Conservation (phyloP, 30 jellyfish, hydroid and myxozoan genomes). For the Hydractinia symbiolongicarpus region DNA sequence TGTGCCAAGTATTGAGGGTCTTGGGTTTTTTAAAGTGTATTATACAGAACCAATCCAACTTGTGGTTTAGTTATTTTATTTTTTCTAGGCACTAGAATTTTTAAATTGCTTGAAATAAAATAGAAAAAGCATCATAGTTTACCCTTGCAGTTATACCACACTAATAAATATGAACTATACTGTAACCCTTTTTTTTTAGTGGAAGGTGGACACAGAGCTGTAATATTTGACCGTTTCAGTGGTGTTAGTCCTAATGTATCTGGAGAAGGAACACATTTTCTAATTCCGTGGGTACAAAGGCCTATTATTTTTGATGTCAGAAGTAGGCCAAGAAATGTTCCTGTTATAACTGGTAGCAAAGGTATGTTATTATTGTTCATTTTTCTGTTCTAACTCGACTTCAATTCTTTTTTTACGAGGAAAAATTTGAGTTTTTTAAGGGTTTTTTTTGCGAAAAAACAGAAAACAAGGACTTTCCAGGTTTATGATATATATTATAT, state of each 20-base stretch:
- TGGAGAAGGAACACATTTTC: constrained; percentile 96
- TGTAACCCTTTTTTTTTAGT: constrained; percentile 39
- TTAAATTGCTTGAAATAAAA: too few species aligned
- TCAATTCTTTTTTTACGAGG: not conserved
- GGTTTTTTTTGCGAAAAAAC: too few species aligned
- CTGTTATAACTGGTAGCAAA: constrained; percentile 97
- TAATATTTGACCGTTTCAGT: constrained; percentile 85
- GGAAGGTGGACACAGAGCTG: constrained; percentile 99
- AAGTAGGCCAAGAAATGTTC: constrained; percentile 94
- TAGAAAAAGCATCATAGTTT: too few species aligned
- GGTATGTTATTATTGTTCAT: constrained; percentile 32
- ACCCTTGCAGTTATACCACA: too few species aligned
- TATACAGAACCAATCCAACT: too few species aligned
- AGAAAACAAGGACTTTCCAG: too few species aligned
- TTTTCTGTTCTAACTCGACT: not conserved
- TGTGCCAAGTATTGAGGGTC: too few species aligned
- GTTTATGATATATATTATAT: too few species aligned
- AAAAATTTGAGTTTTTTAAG: not conserved
- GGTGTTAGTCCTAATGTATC: constrained; percentile 84
- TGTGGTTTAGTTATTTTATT: too few species aligned
- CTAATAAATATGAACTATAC: too few species aligned
- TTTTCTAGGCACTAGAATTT: too few species aligned
- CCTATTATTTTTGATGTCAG: constrained; percentile 81
- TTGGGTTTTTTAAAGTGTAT: too few species aligned
- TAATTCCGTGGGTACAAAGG: constrained; percentile 90